Evolutionary conservation across 2,888 invertebrate genomes (phyloP), one percentile per base, ranked within the genome.

Genomic region (Andrena flavipes): DNA sequence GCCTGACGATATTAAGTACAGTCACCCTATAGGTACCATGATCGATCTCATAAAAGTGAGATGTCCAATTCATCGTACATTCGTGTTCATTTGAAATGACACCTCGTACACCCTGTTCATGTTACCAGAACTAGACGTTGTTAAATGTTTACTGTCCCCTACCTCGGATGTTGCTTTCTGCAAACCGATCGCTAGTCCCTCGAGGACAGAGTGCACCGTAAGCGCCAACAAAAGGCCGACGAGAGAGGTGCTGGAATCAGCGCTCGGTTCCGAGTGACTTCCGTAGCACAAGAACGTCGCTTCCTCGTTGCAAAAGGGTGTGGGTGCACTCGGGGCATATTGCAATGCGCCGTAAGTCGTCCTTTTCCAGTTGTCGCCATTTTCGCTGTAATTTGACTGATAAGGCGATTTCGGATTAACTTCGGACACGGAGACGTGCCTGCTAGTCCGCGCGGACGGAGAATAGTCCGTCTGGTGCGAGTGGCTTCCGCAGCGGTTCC

Each of bases 181-280:
- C 51, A 98, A 94, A 0, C 98, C 98, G 89, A 98, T 97, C 0
- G 97, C 97, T 70, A 98, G 92, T 1, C 98, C 98, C 92, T 98
- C 98, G 83, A 98, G 94, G 16, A 97, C 93, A 23, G 97, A 96
- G 90, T 98, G 98, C 80, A 97, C 95, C 0, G 97, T 96, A 70
- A 98, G 93, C 0, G 98, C 98, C 35, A 96, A 94, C 26, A 97
- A 94, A 67, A 97, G 93, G 0, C 97, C 97, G 13, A 96, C 91
- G 8, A 96, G 95, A 0, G 96, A 96, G 0, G 96, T 96, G 48
- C 96, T 95, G 59, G 95, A 95, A 85, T 95, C 95, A 16, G 94
- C 94, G 83, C 97, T 96, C 0, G 97, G 96, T 85, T 96, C 96
- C 2, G 95, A 95, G 87, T 96, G 96, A 72, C 95, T 96, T 0